phyloP scores from a whole-genome alignment of 2,888 invertebrate genomes.

The Morinoia aosen region DNA sequence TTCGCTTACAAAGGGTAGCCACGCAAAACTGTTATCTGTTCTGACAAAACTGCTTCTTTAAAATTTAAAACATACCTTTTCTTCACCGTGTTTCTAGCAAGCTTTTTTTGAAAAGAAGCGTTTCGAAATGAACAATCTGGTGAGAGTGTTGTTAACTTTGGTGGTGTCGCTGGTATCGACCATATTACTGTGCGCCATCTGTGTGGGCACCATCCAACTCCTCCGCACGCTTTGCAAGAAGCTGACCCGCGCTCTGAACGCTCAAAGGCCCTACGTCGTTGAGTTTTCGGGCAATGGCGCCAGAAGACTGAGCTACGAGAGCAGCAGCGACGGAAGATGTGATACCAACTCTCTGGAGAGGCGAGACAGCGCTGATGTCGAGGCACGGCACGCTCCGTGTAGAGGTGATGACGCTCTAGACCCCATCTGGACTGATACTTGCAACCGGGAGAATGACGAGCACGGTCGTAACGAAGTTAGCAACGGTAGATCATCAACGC shows the following conservation, averaged over 20 bases:
- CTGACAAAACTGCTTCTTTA: not conserved
- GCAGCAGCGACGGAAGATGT: conserved; percentile 6
- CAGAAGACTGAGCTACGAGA: not conserved
- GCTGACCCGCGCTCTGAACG: not conserved
- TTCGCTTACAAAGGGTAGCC: not conserved
- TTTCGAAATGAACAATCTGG: not conserved
- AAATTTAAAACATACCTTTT: not conserved
- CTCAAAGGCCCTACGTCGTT: conserved; percentile 29
- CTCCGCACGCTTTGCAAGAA: not conserved
- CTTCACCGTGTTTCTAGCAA: not conserved
- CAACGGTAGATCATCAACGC: not conserved
- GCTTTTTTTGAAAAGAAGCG: not conserved
- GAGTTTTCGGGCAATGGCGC: not conserved
- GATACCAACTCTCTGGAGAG: not conserved
- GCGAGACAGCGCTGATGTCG: not conserved
- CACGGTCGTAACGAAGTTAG: not conserved
- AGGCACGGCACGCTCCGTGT: not conserved
- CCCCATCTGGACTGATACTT: not conserved
- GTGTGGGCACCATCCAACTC: not conserved
- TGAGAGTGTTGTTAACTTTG: not conserved
- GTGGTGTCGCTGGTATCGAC: not conserved
- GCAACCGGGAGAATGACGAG: not conserved
- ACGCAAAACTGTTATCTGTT: not conserved
- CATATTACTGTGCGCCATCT: conserved; percentile 20
- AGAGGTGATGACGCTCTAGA: not conserved